Conservation (phyloP, 1,140 invertebrate species). For the Triops cancriformis region DNA sequence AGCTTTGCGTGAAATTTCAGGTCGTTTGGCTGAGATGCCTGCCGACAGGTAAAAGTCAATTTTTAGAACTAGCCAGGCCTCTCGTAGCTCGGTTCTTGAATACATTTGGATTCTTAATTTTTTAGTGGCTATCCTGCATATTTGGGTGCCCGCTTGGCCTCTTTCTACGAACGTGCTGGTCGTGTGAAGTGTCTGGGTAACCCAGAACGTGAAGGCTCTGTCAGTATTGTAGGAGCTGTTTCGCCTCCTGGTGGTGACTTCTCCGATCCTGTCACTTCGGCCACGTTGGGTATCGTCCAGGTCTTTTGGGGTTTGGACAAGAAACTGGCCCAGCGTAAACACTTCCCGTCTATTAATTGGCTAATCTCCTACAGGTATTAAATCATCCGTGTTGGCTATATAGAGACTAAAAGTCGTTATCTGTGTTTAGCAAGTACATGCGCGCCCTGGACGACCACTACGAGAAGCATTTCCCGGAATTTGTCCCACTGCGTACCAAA, state of each 20-base stretch:
- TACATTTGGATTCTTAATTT: not conserved
- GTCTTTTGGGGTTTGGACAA: conserved; percentile 99
- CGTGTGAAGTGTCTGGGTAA: conserved; percentile 95
- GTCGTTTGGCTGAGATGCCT: conserved; percentile 99
- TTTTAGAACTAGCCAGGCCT: not conserved
- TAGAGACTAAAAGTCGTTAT: conserved; percentile 35
- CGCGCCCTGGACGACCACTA: conserved; percentile 97
- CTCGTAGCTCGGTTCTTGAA: not conserved
- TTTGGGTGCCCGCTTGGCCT: conserved; percentile 91
- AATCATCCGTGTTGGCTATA: not conserved
- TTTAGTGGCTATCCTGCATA: conserved; percentile 96
- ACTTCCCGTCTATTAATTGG: conserved; percentile 99
- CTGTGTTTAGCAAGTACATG: conserved; percentile 86
- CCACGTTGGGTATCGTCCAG: conserved; percentile 98
- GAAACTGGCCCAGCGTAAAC: conserved; percentile 97
- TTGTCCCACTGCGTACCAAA: conserved; percentile 87
- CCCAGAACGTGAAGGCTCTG: conserved; percentile 93
- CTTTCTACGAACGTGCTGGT: conserved; percentile 98
- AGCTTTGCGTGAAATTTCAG: conserved; percentile 98
- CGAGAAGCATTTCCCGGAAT: conserved; percentile 97
- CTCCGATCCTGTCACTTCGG: conserved; percentile 98
- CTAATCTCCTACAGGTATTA: conserved; percentile 84
- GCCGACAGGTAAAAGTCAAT: conserved; percentile 55
- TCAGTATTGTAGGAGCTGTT: conserved; percentile 98
- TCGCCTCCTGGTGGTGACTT: conserved; percentile 99